Evolutionary conservation across 2,113 vertebrate genomes (phyloP), one percentile per base, ranked within the genome.

Genomic region (Astatoreochromis straeleni): DNA sequence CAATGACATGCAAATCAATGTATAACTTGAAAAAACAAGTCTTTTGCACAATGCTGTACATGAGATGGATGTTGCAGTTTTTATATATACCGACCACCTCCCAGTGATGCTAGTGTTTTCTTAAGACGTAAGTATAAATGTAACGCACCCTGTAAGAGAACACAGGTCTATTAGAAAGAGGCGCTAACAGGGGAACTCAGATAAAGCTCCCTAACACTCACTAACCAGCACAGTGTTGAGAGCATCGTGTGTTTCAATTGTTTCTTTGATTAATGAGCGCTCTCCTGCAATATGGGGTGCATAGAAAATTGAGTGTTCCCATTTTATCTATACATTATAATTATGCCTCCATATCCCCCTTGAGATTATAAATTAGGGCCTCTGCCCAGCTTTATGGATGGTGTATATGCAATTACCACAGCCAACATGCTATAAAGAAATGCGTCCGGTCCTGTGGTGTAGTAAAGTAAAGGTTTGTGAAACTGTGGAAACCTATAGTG

Each of bases 191-290:
- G 83, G 65, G 35, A 82, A 60, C 63, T 87, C 53, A 58, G 60
- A 88, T 45, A 33, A 47, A 38, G 35, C 65, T 58, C 53, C 86
- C 35, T 47, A 53, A 84, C 47, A 51, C 73, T 85, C 85, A 68
- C 65, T 81, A 87, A 87, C 84, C 60, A 87, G 70, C 89, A 81
- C 80, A 57, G 78, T 70, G 85, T 82, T 19, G n/a, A 47, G 86
- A 82, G 87, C 82, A 83, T 91, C 80, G 80, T 79, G 89, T 81
- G 82, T 93, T 94, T 92, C 80, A 94, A 95, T 94, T 93, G 90
- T 95, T 91, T 85, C 70, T 57, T 85, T 95, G 94, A 96, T 94
- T 94, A 95, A 96, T 94, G 90, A 92, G 87, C 14, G 7, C 80
- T 80, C 79, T 51, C 57, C 42, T 68, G 57, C 85, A 83, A 78